phyloP scores from a whole-genome alignment of 2,797 vertebrate species.

The Poliocrania exsul region DNA sequence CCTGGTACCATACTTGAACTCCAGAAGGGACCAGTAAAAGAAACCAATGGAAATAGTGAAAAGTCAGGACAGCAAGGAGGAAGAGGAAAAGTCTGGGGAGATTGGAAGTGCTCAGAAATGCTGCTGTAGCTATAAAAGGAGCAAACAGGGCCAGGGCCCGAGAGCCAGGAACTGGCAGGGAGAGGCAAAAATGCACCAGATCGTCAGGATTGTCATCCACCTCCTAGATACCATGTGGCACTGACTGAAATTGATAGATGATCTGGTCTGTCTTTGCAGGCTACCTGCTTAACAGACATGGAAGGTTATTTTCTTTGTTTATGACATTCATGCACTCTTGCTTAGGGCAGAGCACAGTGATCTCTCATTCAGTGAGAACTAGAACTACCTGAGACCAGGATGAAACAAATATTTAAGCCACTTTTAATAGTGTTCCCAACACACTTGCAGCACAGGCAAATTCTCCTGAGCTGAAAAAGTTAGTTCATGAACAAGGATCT shows the following conservation, averaged over 20 bases:
- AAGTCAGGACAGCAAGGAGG: not conserved
- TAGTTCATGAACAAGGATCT: not conserved
- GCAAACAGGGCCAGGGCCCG: rapidly evolving
- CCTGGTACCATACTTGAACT: not conserved
- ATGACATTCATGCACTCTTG: not conserved
- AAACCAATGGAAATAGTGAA: not conserved
- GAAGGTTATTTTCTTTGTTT: not conserved
- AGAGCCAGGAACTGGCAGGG: not conserved
- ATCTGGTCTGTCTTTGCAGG: not conserved
- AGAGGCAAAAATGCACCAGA: not conserved
- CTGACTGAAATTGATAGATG: not conserved
- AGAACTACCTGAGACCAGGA: not conserved
- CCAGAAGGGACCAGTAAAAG: not conserved
- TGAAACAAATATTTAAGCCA: not conserved
- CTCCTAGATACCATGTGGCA: not conserved
- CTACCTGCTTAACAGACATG: not conserved
- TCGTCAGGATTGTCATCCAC: not conserved
- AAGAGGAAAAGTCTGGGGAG: not conserved
- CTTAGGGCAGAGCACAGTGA: not conserved
- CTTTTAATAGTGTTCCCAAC: not conserved
- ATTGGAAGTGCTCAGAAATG: not conserved
- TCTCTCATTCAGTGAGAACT: not conserved
- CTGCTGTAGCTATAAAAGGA: not conserved
- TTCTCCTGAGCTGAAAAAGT: not conserved
- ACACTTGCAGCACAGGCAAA: not conserved